phyloP scores from a whole-genome alignment of 2,888 invertebrate genomes.

The Folsomia manolachei region DNA sequence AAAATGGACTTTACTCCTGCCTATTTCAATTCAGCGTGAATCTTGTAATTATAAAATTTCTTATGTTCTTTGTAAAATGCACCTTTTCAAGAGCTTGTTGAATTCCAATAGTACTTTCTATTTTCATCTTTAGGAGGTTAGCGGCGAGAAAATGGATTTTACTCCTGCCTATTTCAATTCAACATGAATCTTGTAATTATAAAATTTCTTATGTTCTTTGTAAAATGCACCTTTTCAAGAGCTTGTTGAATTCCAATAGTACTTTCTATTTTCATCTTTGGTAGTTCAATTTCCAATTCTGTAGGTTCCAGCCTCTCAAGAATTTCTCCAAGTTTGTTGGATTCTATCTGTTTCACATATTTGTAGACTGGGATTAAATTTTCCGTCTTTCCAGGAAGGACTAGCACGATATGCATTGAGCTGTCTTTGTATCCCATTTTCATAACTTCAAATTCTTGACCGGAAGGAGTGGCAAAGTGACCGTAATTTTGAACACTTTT shows the following conservation, averaged over 20 bases:
- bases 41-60: too few species aligned
- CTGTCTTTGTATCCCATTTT: slow-evolving; percentile 18
- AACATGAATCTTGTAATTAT: too few species aligned
- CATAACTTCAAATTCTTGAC: slow-evolving; percentile 3
- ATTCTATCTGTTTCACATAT: not conserved
- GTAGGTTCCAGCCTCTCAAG: slow-evolving; percentile 9
- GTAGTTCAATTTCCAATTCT: slow-evolving; percentile 21
- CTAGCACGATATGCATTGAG: not conserved
- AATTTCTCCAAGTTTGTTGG: slow-evolving; percentile 4
- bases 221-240: slow-evolving; percentile 12
- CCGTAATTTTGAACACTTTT: slow-evolving; percentile 15
- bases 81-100: slow-evolving; percentile 21
- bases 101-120: slow-evolving; percentile 13
- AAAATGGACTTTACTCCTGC: slow-evolving; percentile 19
- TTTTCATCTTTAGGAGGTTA: slow-evolving; percentile 5
- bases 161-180: slow-evolving; percentile 20
- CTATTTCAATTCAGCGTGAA: too few species aligned
- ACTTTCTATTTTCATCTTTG: slow-evolving; percentile 15
- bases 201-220: too few species aligned
- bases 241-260: slow-evolving; percentile 15
- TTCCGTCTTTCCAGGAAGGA: not conserved
- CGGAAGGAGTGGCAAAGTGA: not conserved
- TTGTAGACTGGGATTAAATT: not conserved
- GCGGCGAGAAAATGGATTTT: slow-evolving; percentile 8
- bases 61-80: too few species aligned